phyloP scores from a whole-genome alignment of 1,140 invertebrate species.

The Whitmania pigra region DNA sequence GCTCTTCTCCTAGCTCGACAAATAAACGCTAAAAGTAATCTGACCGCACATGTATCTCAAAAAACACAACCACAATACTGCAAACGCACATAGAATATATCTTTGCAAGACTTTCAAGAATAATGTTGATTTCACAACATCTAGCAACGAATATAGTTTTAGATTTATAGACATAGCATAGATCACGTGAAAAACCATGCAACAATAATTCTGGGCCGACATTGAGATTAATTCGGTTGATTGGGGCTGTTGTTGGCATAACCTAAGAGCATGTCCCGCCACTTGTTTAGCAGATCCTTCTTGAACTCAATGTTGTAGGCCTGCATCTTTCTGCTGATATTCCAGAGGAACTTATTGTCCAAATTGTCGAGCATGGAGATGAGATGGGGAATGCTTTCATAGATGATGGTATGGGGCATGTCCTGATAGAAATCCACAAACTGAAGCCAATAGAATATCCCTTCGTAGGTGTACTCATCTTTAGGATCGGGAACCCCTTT shows the following conservation, averaged over 20 bases:
- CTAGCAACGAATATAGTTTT: too few species aligned
- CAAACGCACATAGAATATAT: too few species aligned
- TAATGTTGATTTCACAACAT: too few species aligned
- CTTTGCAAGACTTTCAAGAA: too few species aligned
- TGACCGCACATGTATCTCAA: too few species aligned
- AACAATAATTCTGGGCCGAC: too few species aligned
- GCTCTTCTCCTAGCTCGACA: too few species aligned
- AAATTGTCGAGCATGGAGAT: conserved; percentile 9
- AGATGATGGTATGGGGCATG: conserved; percentile 1
- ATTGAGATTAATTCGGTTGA: neutral
- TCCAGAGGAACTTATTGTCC: neutral
- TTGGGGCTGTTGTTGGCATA: conserved; percentile 6
- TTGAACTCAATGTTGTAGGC: conserved; percentile 3
- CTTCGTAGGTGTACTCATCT: conserved; percentile 10
- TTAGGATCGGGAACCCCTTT: conserved; percentile 19
- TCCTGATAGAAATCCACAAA: conserved; percentile 22
- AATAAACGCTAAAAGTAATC: too few species aligned
- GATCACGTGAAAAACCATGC: too few species aligned
- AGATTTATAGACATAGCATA: too few species aligned
- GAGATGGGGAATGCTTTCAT: conserved; percentile 4
- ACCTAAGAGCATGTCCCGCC: neutral
- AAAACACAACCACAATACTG: too few species aligned
- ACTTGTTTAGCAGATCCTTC: neutral
- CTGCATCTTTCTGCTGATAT: conserved; percentile 3
- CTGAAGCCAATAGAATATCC: conserved; percentile 1